Evolutionary conservation across 2,113 vertebrate genomes (phyloP), one percentile per base, ranked within the genome.

Genomic region (Microcebus murinus): DNA sequence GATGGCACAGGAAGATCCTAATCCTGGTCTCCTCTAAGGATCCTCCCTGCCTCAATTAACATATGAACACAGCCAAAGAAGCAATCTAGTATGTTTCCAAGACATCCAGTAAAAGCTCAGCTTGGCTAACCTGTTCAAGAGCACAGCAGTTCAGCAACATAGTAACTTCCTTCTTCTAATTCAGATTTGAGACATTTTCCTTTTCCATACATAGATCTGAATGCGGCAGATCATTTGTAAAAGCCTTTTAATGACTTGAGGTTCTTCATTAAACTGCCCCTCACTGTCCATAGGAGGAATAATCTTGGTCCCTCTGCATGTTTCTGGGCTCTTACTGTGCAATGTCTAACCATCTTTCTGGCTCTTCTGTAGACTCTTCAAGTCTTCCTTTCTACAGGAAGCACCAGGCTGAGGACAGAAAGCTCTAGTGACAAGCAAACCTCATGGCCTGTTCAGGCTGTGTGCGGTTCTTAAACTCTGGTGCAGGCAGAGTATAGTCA

Each of bases 121-220:
- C 71, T 76, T 52, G 74, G 74, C 29, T 68, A 25, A 48, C 57
- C 14, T 36, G 63, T 61, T 74, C 74, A 39, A 23, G 65, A 2
- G 55, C 11, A 9, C 23, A 29, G 70, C 15, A n/a, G 68, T 6
- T 85, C 42, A 63, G 84, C 71, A 59, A 81, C 18, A 42, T 70
- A 90, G 52, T 23, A 67, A 96, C 39, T 74, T 92, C 87, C 79
- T 92, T 83, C 63, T 82, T 79, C 70, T 91, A 71, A 91, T n/a
- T 96, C 83, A 80, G 70, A 94, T 63, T 82, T 79, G 61, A 97
- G 91, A 89, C 29, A 81, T 67, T 88, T 79, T 88, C 76, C 91
- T 92, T 83, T 92, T 25, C 68, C 4, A 42, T 42, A 15, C 29
- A 15, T 0, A 31, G n/a, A 20, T 68, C 79, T 93, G 89, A 83